Conservation (phyloP, 2,113 vertebrate genomes). For the Nibea coibor region DNA sequence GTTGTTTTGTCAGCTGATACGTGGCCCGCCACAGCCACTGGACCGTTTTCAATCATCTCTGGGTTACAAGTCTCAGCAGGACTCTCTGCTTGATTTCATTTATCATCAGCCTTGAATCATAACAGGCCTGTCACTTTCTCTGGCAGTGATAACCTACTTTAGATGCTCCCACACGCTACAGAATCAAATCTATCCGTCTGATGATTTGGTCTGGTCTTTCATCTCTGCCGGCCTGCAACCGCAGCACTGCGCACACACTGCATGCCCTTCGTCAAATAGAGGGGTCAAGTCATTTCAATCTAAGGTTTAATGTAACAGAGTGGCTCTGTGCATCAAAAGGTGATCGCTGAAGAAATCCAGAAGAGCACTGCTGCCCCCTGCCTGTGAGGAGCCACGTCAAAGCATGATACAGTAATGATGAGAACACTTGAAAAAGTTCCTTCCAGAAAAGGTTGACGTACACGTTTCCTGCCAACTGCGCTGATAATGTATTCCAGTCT, state of each 20-base stretch:
- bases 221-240: slow-evolving; percentile 25
- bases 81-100: slow-evolving; percentile 70
- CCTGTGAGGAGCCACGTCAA: slow-evolving; percentile 9
- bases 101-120: slow-evolving; percentile 71
- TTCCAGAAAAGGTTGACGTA: not conserved
- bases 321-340: not conserved
- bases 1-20: slow-evolving; percentile 62
- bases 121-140: slow-evolving; percentile 67
- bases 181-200: slow-evolving; percentile 66
- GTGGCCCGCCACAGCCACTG: slow-evolving; percentile 37
- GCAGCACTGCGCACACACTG: not conserved
- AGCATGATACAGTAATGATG: not conserved
- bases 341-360: not conserved
- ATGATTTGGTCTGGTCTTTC: slow-evolving; percentile 61
- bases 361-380: slow-evolving; percentile 73
- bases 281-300: slow-evolving; percentile 68
- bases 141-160: slow-evolving; percentile 69
- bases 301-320: slow-evolving; percentile 32
- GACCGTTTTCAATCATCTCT: slow-evolving; percentile 65
- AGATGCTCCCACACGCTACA: slow-evolving; percentile 59
- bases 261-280: slow-evolving; percentile 45
- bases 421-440: not conserved
- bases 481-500: slow-evolving; percentile 35
- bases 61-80: slow-evolving; percentile 67
- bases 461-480: slow-evolving; percentile 45